Evolutionary conservation across 64 coral and sea anemone species (phyloP), one percentile per base, ranked within the genome.

Genomic region (Hydrozoanthus tunicans): DNA sequence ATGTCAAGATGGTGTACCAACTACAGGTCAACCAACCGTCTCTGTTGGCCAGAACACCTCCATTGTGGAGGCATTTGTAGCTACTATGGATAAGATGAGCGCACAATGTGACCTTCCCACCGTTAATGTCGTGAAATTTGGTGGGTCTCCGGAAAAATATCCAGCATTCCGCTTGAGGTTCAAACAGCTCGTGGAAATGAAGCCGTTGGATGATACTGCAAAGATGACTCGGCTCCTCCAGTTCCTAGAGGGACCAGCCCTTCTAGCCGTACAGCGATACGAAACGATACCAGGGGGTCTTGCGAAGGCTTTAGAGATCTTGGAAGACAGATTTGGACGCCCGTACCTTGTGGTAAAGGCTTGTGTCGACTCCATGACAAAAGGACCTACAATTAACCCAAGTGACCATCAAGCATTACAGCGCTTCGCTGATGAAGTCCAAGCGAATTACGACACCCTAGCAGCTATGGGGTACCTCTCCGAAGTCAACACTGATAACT

Each of bases 401-500:
- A 94, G 90, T 63, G 88, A 94, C 62, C 83, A 76, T 55, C 63
- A 94, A 14, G 62, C 60, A 7, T 59, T 94, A 32, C 78, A 76
- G 89, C 80, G 67, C 15, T 86, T 84, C 77, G 93, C 93, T 14
- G 93, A 94, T 51, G 62, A 55, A 17, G 81, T 59, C 17, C 73
- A 94, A 82, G 79, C 65, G 25, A 86, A 32, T 25, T 94, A 86
- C 51, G 70, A 94, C 58, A 94, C 81, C 59, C 53, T 94, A 51
- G 81, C 91, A 12, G 55, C 67, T 3, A 86, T 94, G 89, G 81
- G 80, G 10, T 85, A 76, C 14, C 27, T 94, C 7, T 67, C 15
- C 24, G 89, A 94, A 64, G 90, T 91, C 86, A 94, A 94, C 63
- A 76, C 73, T 17, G 79, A 85, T 12, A 94, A 94, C 51, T 20